A percentile compares a stretch with the other conserved stretches of the same genome.
Evolutionary conservation across 23 tunicate species (phyloP).

Genomic region (Diplosoma virens): DNA sequence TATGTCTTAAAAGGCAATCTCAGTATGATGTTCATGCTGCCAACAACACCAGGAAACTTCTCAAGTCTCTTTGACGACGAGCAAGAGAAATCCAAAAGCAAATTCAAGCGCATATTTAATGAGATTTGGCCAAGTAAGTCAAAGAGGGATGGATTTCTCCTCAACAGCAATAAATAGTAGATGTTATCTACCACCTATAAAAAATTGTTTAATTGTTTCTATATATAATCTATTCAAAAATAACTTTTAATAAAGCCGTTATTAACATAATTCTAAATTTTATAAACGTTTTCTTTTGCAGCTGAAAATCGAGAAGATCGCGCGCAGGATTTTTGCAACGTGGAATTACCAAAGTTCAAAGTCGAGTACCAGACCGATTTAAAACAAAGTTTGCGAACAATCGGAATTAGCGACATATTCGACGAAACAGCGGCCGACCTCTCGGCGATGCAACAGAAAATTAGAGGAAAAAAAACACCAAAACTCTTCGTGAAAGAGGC

Average conservation of each 20-base stretch:
- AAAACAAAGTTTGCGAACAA: not conserved
- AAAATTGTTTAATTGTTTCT: too few relatives aligned
- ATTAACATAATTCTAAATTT: too few relatives aligned
- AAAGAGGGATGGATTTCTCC: too few relatives aligned
- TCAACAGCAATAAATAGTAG: too few relatives aligned
- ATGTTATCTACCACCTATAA: too few relatives aligned
- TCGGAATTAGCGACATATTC: conserved; percentile 67
- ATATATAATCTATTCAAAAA: too few relatives aligned
- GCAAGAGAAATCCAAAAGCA: not conserved
- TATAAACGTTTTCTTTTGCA: not conserved
- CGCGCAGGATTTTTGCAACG: conserved; percentile 21
- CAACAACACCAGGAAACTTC: conserved; percentile 25
- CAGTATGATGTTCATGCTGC: conserved; percentile 49
- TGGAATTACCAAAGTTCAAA: conserved; percentile 66
- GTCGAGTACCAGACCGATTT: conserved; percentile 32
- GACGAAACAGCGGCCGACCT: conserved; percentile 48
- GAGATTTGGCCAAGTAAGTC: conserved; percentile 39
- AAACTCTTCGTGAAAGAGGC: conserved; percentile 59
- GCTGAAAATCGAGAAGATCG: conserved; percentile 14
- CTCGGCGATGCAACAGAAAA: conserved; percentile 36
- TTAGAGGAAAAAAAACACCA: not conserved
- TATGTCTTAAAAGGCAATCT: conserved; percentile 37
- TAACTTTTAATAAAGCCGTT: too few relatives aligned
- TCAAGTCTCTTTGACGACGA: conserved; percentile 24
- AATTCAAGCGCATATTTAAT: conserved; percentile 4